phyloP scores from a whole-genome alignment of 1,140 invertebrate species.

The Lanistes nyassanus region DNA sequence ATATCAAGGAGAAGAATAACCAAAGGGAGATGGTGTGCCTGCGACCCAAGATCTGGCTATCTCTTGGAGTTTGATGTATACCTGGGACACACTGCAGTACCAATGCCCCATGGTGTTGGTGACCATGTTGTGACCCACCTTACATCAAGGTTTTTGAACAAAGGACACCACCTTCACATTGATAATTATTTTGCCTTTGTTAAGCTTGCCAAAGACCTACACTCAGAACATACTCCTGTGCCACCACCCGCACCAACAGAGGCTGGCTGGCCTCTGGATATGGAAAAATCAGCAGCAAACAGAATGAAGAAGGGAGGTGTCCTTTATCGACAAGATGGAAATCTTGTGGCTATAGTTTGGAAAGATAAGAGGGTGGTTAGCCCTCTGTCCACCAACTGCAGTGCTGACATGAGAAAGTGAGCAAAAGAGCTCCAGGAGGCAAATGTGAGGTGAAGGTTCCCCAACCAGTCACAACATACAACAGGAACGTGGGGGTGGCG shows the following conservation, averaged over 20 bases:
- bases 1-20: conserved; percentile 68
- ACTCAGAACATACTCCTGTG: conserved; percentile 15
- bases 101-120: background rate
- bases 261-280: conserved; percentile 14
- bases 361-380: conserved; percentile 17
- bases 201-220: conserved; percentile 18
- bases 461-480: conserved; percentile 1
- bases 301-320: conserved; percentile 4
- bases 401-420: background rate
- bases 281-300: background rate
- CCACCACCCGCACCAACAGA: conserved; percentile 7
- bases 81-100: conserved; percentile 9
- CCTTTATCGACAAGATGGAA: conserved; percentile 5
- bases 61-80: conserved; percentile 11
- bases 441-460: conserved; percentile 2
- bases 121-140: conserved; percentile 12
- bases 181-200: conserved; percentile 29
- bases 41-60: conserved; percentile 32
- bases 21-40: conserved; percentile 47
- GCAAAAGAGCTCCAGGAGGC: background rate
- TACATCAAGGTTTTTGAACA: background rate
- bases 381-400: conserved; percentile 23
- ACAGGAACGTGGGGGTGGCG: conserved; percentile 21
- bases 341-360: conserved; percentile 17
- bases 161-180: conserved; percentile 12